These are phyloP conservation scores for Ovis aries DNA, from an alignment of 2,113 vertebrate genomes.

Conservation along the genomic window DNA sequence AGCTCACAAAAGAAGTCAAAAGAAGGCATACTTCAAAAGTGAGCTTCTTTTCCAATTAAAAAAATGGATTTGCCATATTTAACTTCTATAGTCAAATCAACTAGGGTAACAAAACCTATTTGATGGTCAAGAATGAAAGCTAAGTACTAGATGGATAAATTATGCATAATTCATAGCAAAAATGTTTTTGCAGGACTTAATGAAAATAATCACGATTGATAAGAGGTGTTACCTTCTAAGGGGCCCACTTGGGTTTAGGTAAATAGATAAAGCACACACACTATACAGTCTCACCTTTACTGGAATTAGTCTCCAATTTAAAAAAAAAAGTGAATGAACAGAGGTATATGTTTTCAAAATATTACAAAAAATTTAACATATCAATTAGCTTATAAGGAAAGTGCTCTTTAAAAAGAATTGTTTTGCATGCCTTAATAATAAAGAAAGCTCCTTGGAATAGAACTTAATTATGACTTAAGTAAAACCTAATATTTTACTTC, in stretches of 20 bases:
- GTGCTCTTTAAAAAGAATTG: not conserved
- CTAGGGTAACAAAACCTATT: not conserved
- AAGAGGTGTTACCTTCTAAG: not conserved
- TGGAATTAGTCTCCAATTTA: not conserved
- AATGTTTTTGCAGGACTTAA: not conserved
- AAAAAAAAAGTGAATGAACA: not conserved
- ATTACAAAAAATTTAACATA: not conserved
- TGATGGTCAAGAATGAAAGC: slow-evolving; percentile 10
- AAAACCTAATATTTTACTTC: slow-evolving; percentile 17
- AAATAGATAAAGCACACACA: not conserved
- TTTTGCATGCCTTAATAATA: slow-evolving; percentile 29
- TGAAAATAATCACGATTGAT: not conserved
- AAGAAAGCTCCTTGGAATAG: slow-evolving; percentile 33
- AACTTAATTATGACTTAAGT: not conserved
- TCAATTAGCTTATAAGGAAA: not conserved
- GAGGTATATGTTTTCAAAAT: slow-evolving; percentile 19
- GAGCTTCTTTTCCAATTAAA: not conserved
- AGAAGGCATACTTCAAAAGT: not conserved
- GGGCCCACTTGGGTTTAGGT: not conserved
- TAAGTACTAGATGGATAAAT: slow-evolving; percentile 26
- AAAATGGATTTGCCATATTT: not conserved
- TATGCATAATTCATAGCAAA: not conserved
- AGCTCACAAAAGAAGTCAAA: not conserved
- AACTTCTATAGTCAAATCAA: not conserved
- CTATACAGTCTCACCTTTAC: not conserved